Evolutionary conservation across 1,140 invertebrate species (phyloP), one percentile per base, ranked within the genome.

Genomic region (Drusus annulatus): DNA sequence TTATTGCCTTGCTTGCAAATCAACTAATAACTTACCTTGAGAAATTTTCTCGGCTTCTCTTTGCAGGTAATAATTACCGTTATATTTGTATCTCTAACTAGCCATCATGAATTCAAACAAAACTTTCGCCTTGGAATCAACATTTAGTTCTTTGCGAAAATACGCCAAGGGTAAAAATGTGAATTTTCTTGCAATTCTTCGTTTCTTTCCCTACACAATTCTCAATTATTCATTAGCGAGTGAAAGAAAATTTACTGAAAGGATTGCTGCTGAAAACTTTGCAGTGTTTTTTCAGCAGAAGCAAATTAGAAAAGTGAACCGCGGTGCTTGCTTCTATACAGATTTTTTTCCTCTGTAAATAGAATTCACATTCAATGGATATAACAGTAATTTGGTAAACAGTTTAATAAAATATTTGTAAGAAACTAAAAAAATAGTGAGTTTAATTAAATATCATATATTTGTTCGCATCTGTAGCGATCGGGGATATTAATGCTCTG

Each of bases 171-270:
- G 16, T 60, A 15, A 23, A 60, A 60, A 60, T 60, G 6, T 23
- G 19, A 23, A 17, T 23, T 60, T 60, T 60, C 56, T 60, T 23
- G 19, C 56, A 19, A 19, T 60, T n/a, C 8, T 60, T 23, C 17
- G 0, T 15, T 60, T 17, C 56, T 3, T 17, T 17, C 8, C 56
- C 56, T 23, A 21, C 56, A 60, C 56, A 60, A 21, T 60, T 60
- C 23, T 60, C 56, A 60, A 60, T 60, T 60, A 60, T 60, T 60
- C 17, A 60, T 60, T 60, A 60, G n/a, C 56, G 23, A 60, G 19
- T 21, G 13, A n/a, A 21, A 60, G 19, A 60, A 23, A 17, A 60
- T 60, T 58, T 58, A 60, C 16, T 23, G 56, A 60, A 23, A 60
- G n/a, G n/a, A 15, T 19, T 60, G 17, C 4, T 21, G 19, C 19